A percentile compares a stretch with the other conserved stretches of the same genome.
phyloP scores from a whole-genome alignment of 2,888 invertebrate genomes.

The Eubasilissa splendida region DNA sequence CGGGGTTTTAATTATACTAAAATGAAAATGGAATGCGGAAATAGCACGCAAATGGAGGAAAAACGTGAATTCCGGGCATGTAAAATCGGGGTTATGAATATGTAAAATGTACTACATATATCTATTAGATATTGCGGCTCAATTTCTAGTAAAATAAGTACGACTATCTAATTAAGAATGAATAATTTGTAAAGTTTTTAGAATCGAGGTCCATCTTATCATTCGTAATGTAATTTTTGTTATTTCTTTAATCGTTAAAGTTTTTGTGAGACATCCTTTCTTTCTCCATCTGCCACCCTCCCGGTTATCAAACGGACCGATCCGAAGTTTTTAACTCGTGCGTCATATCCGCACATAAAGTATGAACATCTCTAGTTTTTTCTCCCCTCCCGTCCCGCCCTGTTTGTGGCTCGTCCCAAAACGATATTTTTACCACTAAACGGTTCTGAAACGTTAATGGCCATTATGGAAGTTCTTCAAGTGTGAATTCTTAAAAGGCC shows the following conservation, averaged over 20 bases:
- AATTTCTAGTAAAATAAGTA: no score
- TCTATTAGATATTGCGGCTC: no score
- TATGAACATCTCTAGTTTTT: background rate
- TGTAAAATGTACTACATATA: no score
- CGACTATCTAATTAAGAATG: no score
- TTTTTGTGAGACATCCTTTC: background rate
- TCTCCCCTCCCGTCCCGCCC: slow-evolving; percentile 1
- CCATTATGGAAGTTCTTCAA: slow-evolving; percentile 14
- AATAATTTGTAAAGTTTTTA: no score
- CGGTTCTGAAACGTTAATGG: slow-evolving; percentile 3
- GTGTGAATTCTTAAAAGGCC: slow-evolving; percentile 2
- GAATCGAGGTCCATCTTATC: no score
- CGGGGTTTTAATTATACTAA: no score
- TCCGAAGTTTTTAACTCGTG: background rate
- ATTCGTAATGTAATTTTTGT: background rate
- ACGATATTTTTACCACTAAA: slow-evolving; percentile 19
- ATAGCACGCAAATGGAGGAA: no score
- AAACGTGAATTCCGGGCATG: no score
- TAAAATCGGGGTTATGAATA: no score
- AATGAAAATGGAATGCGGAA: no score
- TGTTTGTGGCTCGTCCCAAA: slow-evolving; percentile 2
- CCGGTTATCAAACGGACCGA: background rate
- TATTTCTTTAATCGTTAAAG: slow-evolving; percentile 16
- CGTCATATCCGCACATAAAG: slow-evolving; percentile 8
- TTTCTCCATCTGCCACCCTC: background rate